These are phyloP conservation scores for Brevimyrus niger DNA, from an alignment of 2,113 vertebrate genomes.

Conservation along the genomic window DNA sequence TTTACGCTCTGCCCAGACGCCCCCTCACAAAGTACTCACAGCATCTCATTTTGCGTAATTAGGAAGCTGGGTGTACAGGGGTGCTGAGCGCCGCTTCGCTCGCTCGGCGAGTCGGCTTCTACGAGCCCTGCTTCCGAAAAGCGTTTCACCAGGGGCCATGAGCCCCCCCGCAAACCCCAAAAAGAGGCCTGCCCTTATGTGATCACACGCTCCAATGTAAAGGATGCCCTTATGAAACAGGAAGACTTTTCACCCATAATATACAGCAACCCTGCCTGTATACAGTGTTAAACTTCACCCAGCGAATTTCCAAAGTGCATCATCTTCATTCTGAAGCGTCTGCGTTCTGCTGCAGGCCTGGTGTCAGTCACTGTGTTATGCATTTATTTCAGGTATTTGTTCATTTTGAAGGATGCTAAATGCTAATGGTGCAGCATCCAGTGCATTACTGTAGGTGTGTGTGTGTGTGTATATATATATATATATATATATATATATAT, in stretches of 20 bases:
- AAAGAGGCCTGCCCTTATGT: neutral
- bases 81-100: conserved; percentile 55
- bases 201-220: neutral
- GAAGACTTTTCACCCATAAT: neutral
- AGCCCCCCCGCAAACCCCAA: neutral
- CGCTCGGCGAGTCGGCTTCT: conserved; percentile 40
- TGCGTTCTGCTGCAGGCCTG: neutral
- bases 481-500: no score
- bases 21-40: conserved; percentile 46
- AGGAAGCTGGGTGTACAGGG: conserved; percentile 40
- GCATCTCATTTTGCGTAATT: conserved; percentile 55
- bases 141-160: conserved; percentile 18
- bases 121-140: conserved; percentile 56
- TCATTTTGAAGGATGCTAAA: neutral
- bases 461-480: no score
- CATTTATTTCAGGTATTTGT: neutral
- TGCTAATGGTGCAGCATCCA: neutral
- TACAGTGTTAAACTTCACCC: neutral
- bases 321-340: neutral
- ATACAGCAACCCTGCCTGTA: neutral
- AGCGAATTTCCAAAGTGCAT: neutral
- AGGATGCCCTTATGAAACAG: neutral
- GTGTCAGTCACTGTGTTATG: neutral
- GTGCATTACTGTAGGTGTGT: no score
- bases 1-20: conserved; percentile 39